These are phyloP conservation scores for Macrotis lagotis DNA, from an alignment of 2,113 vertebrate genomes.

Conservation along the genomic window DNA sequence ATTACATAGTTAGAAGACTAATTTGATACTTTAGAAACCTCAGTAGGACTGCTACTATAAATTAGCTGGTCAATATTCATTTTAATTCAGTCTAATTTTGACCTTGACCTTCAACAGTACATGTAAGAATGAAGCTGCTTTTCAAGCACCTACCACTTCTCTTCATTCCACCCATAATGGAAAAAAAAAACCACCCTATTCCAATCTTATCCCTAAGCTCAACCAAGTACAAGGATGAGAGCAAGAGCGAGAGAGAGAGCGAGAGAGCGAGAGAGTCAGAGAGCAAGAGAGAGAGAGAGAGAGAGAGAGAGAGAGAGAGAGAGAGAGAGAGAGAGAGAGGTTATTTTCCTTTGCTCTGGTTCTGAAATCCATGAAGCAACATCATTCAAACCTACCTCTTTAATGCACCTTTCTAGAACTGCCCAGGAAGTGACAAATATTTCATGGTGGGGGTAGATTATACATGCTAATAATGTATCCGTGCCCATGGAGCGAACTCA, in stretches of 20 bases:
- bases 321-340: background rate
- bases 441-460: constrained; percentile 54
- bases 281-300: too few relatives aligned
- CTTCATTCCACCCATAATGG: background rate
- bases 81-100: background rate
- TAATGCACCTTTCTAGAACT: constrained; percentile 16
- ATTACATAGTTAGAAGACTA: background rate
- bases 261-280: too few relatives aligned
- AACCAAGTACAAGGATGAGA: constrained; percentile 28
- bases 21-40: background rate
- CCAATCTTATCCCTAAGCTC: background rate
- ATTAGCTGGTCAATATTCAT: background rate
- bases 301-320: too few relatives aligned
- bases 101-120: background rate
- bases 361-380: constrained; percentile 49
- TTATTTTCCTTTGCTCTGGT: background rate
- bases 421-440: constrained; percentile 65
- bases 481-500: constrained; percentile 61
- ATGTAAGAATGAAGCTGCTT: background rate
- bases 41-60: background rate
- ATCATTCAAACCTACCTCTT: background rate
- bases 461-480: constrained; percentile 57
- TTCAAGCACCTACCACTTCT: constrained; percentile 11
- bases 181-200: constrained; percentile 42
- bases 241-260: too few relatives aligned